Evolutionary conservation across 1,140 invertebrate species (phyloP), one percentile per base, ranked within the genome.

Genomic region (Caenorhabditis tropicalis): DNA sequence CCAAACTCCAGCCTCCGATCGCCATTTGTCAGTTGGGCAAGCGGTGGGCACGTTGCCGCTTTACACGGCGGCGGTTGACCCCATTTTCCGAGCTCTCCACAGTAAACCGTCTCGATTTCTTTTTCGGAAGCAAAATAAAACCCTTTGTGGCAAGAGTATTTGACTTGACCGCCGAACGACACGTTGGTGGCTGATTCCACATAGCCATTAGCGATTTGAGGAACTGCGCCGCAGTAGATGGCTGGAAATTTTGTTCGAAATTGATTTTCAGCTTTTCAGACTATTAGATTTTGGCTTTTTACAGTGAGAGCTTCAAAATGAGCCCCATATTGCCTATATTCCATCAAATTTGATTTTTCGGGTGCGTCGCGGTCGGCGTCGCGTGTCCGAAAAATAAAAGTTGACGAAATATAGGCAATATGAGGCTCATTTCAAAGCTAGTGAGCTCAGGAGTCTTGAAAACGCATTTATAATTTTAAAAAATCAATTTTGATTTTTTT

Each of bases 191-290:
- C 96, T 65, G 95, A 95, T 90, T 97, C 96, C 0, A 96, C 97
- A 91, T 97, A 98, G 60, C 96, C 96, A 91, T 98, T 98, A 88
- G 97, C 95, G 83, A 98, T 98, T 93, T 98, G 96, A 82, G 96
- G 96, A 31, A 98, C 96, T 43, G 96, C 96, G 80, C 96, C 96
- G 92, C 96, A 98, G 91, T 98, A 98, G 21, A 97, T 95, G 93
- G 97, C 96, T 95, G 82, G 88, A 90, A 56, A 10, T n/a, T 1
- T 2, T n/a, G 33, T n/a, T n/a, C n/a, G n/a, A n/a, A n/a, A n/a
- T n/a, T n/a, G n/a, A n/a, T n/a, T n/a, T n/a, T n/a, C n/a, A n/a
- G n/a, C n/a, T n/a, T n/a, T n/a, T n/a, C n/a, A n/a, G n/a, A n/a
- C n/a, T n/a, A n/a, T n/a, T n/a, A n/a, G n/a, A n/a, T n/a, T n/a